Percentiles rank a stretch among this genome's conserved stretches.
Evolutionary conservation across 2,113 vertebrate species (phyloP).

Genomic region (Stegastes partitus): DNA sequence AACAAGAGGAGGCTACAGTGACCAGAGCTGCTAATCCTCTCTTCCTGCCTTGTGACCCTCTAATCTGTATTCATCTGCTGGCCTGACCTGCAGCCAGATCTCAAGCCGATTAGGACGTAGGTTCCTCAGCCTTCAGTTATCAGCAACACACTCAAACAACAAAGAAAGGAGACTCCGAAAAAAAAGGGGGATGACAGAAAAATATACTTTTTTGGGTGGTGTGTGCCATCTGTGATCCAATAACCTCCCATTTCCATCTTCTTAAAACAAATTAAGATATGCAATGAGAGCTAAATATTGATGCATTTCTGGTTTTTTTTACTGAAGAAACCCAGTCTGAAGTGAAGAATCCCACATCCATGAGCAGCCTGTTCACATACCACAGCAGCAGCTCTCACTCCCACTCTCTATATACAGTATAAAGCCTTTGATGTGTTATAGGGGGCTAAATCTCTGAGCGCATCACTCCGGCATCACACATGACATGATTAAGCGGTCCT

Average conservation of each 20-base stretch:
- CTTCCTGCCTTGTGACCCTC: constrained; percentile 88
- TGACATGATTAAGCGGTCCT: constrained; percentile 45
- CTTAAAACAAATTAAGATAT: constrained; percentile 12
- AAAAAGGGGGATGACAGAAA: background rate
- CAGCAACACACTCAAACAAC: constrained; percentile 41
- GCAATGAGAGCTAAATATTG: constrained; percentile 27
- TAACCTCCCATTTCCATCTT: constrained; percentile 30
- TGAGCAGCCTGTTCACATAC: constrained; percentile 1
- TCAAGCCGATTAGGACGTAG: constrained; percentile 88
- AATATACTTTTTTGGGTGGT: background rate
- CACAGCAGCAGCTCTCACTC: constrained; percentile 17
- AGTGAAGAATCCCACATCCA: background rate
- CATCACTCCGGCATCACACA: constrained; percentile 37
- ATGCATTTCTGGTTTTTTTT: background rate
- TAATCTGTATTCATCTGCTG: constrained; percentile 88
- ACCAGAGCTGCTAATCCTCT: constrained; percentile 86
- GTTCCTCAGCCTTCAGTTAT: constrained; percentile 56
- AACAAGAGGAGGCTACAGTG: constrained; percentile 44
- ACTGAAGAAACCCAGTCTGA: background rate
- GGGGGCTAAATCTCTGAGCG: constrained; percentile 25
- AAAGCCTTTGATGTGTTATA: constrained; percentile 47
- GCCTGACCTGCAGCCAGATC: constrained; percentile 83
- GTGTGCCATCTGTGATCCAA: constrained; percentile 31
- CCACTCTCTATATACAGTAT: background rate
- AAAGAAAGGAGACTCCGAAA: constrained; percentile 14